Evolutionary conservation across 2,113 vertebrate species (phyloP).

Genomic region (Rousettus leschenaultii): DNA sequence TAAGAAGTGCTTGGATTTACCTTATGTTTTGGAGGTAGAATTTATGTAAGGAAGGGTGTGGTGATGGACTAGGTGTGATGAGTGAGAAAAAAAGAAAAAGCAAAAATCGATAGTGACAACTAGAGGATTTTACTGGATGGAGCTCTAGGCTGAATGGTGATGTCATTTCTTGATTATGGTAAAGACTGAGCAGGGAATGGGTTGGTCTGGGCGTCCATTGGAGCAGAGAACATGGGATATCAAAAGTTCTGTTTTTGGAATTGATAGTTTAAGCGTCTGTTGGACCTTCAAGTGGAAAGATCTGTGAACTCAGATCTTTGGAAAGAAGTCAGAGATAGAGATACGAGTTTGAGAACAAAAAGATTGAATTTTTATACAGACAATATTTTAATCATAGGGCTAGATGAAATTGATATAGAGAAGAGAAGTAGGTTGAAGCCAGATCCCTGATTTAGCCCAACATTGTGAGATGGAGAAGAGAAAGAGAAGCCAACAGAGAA

Average conservation of each 20-base stretch:
- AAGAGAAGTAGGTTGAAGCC: not conserved
- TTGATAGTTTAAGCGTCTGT: not conserved
- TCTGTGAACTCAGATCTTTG: not conserved
- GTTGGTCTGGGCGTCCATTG: accelerated
- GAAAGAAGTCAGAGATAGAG: not conserved
- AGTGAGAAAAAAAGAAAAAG: not conserved
- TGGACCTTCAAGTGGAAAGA: not conserved
- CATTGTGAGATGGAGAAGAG: not conserved
- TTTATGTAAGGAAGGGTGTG: not conserved
- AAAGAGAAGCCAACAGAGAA: not conserved
- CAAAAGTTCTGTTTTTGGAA: not conserved
- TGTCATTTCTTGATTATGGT: not conserved
- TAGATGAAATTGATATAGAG: not conserved
- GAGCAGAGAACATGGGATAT: not conserved
- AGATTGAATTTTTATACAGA: not conserved
- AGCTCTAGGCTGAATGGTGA: not conserved
- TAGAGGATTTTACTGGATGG: not conserved
- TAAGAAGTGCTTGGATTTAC: too few relatives aligned
- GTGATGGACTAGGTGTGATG: not conserved
- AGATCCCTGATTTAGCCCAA: not conserved
- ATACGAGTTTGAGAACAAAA: not conserved
- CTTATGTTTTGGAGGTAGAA: not conserved
- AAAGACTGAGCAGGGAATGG: not conserved
- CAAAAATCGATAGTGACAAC: not conserved
- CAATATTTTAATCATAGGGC: not conserved